A percentile compares a stretch with the other conserved stretches of the same genome.
phyloP scores from a whole-genome alignment of 2,113 vertebrate species.

The Neopipo cinnamomea region DNA sequence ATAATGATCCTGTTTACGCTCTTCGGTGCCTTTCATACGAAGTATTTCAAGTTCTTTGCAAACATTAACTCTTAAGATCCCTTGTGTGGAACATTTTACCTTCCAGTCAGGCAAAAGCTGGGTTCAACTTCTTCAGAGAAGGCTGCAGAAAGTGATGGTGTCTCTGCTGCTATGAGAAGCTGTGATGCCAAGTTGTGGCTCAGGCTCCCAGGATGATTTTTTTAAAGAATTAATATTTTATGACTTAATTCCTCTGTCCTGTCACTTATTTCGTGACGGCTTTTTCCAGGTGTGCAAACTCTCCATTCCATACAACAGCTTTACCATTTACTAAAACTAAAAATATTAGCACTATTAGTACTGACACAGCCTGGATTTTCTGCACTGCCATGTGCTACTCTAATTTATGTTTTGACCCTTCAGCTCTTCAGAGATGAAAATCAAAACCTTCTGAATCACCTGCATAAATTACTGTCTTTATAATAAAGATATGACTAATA shows the following conservation, averaged over 20 bases:
- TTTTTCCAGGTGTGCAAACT: not conserved
- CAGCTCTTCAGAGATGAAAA: constrained; percentile 6
- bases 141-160: not conserved
- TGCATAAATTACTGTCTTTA: constrained; percentile 6
- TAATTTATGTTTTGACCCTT: constrained; percentile 6
- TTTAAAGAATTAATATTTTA: not conserved
- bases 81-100: not conserved
- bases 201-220: not conserved
- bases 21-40: not conserved
- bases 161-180: not conserved
- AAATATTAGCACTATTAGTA: not conserved
- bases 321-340: not conserved
- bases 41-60: not conserved
- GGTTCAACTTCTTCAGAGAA: accelerated
- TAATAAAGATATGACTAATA: constrained; percentile 23
- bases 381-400: not conserved
- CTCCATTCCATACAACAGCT: not conserved
- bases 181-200: not conserved
- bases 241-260: not conserved
- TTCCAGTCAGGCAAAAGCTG: not conserved
- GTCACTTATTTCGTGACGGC: not conserved
- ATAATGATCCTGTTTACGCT: not conserved
- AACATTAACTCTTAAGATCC: not conserved
- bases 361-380: not conserved
- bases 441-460: not conserved